phyloP scores from a whole-genome alignment of 35 echinoderm and acorn worm genomes.

The Lytechinus pictus region DNA sequence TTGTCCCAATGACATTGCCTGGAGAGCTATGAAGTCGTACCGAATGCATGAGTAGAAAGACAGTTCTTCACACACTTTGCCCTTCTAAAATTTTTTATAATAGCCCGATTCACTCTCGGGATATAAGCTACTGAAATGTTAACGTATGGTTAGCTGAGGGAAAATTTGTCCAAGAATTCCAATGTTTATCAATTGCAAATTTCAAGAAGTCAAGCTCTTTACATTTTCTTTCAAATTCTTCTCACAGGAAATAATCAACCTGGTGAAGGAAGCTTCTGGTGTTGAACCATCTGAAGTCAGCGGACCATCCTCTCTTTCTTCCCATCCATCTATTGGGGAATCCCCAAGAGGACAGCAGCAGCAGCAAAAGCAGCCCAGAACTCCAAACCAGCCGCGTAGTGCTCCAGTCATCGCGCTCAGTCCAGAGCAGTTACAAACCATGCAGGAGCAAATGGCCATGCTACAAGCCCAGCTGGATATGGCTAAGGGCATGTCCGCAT shows the following conservation, averaged over 20 bases:
- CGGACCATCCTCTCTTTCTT: conserved; percentile 25
- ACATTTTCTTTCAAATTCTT: too few species aligned
- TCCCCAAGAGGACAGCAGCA: background rate
- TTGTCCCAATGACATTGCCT: too few species aligned
- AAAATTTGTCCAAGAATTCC: too few species aligned
- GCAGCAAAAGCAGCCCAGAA: background rate
- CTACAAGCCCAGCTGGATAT: conserved; percentile 14
- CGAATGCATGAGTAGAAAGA: too few species aligned
- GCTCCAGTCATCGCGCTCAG: background rate
- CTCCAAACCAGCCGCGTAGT: background rate
- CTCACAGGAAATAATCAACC: conserved; percentile 17
- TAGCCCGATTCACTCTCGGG: too few species aligned
- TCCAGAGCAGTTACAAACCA: background rate
- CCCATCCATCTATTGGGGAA: background rate
- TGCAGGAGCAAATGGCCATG: background rate
- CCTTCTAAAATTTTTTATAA: too few species aligned
- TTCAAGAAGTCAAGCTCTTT: too few species aligned
- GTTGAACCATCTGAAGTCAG: background rate
- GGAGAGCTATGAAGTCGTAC: too few species aligned
- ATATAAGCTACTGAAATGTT: too few species aligned
- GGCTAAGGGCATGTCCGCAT: conserved; percentile 3
- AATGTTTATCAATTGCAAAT: too few species aligned
- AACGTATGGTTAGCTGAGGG: too few species aligned
- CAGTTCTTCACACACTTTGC: too few species aligned
- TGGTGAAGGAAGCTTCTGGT: background rate